Evolutionary conservation across 2,113 vertebrate genomes (phyloP).

Genomic region (Carassius gibelio): DNA sequence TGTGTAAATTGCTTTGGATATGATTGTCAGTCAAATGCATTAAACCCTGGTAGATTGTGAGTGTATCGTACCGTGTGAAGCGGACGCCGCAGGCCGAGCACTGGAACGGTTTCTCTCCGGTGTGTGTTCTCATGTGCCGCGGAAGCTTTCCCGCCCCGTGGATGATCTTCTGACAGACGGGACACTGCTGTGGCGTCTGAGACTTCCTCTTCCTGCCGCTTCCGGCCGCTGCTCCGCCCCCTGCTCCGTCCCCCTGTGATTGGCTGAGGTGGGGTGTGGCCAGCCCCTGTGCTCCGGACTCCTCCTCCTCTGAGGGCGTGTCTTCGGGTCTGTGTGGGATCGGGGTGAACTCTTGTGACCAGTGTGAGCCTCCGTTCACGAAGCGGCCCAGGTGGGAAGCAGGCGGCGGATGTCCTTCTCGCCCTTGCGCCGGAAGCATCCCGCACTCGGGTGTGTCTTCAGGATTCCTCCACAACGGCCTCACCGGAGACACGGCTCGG

Average conservation of each 20-base stretch:
- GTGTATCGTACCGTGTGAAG: slow-evolving; percentile 83
- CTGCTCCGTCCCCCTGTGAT: slow-evolving; percentile 57
- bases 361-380: slow-evolving; percentile 65
- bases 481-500: slow-evolving; percentile 58
- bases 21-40: too few relatives aligned
- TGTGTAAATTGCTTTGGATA: too few relatives aligned
- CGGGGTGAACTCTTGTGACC: slow-evolving; percentile 65
- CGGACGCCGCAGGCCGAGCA: slow-evolving; percentile 92
- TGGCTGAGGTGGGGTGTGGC: slow-evolving; percentile 52
- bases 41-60: too few relatives aligned
- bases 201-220: slow-evolving; percentile 89
- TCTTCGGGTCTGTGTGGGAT: slow-evolving; percentile 67
- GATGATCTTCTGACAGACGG: slow-evolving; percentile 97
- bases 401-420: slow-evolving; percentile 61
- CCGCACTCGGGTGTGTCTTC: slow-evolving; percentile 48
- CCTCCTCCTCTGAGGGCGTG: slow-evolving; percentile 73
- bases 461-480: slow-evolving; percentile 45
- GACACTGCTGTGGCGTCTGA: slow-evolving; percentile 95
- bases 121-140: slow-evolving; percentile 97
- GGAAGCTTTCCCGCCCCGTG: slow-evolving; percentile 95
- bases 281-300: slow-evolving; percentile 67
- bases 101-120: slow-evolving; percentile 95
- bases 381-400: slow-evolving; percentile 32
- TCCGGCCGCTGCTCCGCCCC: slow-evolving; percentile 67
- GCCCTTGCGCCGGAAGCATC: slow-evolving; percentile 59